Percentiles rank a stretch among this genome's conserved stretches.
Evolutionary conservation across 64 coral and sea anemone species (phyloP).

Genomic region (Stichodactyla mertensii): DNA sequence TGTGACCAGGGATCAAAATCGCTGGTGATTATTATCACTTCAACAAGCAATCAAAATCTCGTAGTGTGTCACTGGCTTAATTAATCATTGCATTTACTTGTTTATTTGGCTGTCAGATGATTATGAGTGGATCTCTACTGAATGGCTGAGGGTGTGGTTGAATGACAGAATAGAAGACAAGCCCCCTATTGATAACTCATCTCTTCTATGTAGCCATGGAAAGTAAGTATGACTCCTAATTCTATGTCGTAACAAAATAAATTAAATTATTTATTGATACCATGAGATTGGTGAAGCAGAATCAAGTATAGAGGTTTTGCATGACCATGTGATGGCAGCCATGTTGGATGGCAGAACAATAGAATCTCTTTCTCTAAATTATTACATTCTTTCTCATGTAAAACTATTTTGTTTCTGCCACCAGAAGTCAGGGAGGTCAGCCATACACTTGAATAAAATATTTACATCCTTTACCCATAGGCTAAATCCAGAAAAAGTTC

Average conservation of each 20-base stretch:
- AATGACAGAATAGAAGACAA: constrained; percentile 31
- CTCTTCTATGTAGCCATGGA: constrained; percentile 61
- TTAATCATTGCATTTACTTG: not conserved
- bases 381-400: too few species aligned
- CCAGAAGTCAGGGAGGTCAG: too few species aligned
- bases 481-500: constrained; percentile 55
- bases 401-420: too few species aligned
- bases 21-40: too few species aligned
- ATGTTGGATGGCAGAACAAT: too few species aligned
- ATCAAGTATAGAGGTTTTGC: not conserved
- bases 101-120: not conserved
- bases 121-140: constrained; percentile 68
- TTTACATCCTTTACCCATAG: not conserved
- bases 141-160: constrained; percentile 59
- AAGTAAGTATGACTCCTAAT: constrained; percentile 18
- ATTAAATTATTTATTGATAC: too few species aligned
- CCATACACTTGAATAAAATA: not conserved
- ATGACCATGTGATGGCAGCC: not conserved
- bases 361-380: too few species aligned
- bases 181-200: constrained; percentile 56
- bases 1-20: too few species aligned
- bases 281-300: not conserved
- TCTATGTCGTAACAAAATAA: too few species aligned
- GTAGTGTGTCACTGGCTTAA: not conserved
- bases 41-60: too few species aligned